Evolutionary conservation across 2,797 vertebrate species (phyloP), one percentile per base, ranked within the genome.

Genomic region (Phataginus tetradactyla): DNA sequence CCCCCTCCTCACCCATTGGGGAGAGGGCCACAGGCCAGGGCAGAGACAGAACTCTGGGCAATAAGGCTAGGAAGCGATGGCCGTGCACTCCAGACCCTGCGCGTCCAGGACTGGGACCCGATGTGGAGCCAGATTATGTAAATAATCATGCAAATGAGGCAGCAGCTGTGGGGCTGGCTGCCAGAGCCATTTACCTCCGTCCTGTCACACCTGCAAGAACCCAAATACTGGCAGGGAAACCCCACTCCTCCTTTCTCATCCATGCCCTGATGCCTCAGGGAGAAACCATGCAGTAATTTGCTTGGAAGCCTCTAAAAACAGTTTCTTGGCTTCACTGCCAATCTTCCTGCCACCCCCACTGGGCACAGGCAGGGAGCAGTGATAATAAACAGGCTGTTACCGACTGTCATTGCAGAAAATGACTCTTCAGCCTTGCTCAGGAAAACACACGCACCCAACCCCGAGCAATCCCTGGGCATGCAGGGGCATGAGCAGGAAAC

Each of bases 361-460:
- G 4, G 27, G 80, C 71, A 0, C 94, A n/a, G 77, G 86, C 77
- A 59, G 69, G 87, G 95, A 94, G 84, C 91, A 57, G 39, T 83
- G 92, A 66, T 53, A 93, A 97, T 92, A 96, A 97, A 95, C 32
- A 49, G 93, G 94, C 95, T 97, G 92, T 96, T 87, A 87, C 97
- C 92, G 80, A 51, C 51, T 94, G 77, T 95, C 93, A 91, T 95
- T 27, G 71, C 95, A 15, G 37, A 89, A 64, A 94, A 96, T 85
- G 87, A 97, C 88, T 86, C 57, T 94, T 94, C 72, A 95, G 79
- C 79, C 89, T 88, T 83, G 90, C 32, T 74, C 79, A 64, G 74
- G 59, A 88, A 96, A 80, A 77, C 71, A 42, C 1, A 4, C 14
- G 21, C 21, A 5, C 34, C 14, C 29, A 34, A 10, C 8, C 37